Evolutionary conservation across 35 echinoderm and acorn worm species (phyloP), one percentile per base, ranked within the genome.

Genomic region (Ophioderma brevispina): DNA sequence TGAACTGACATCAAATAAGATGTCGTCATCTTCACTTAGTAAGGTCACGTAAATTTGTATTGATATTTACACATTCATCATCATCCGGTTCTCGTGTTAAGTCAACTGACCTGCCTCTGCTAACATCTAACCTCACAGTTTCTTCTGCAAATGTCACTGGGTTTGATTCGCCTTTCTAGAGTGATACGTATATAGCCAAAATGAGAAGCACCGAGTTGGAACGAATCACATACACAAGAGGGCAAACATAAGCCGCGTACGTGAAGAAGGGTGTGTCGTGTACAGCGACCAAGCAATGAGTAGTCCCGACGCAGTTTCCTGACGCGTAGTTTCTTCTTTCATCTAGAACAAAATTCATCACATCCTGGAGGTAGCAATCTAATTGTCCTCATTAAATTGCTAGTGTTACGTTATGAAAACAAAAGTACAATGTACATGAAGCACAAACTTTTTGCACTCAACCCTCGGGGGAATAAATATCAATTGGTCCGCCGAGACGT

Each of bases 361-460:
- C 89, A 91, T 17, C 80, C 81, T 14, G 40, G n/a, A 1, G 89
- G 89, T 39, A 84, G 64, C 3, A 91, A 2, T 33, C 35, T 32
- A 36, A 91, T 85, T 32, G 82, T 91, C 3, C 39, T 64, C 77
- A 49, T 75, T n/a, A 56, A 91, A 14, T 0, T 78, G 17, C 80
- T 59, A 32, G 52, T n/a, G 89, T 23, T 91, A 91, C 13, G 75
- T 84, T 5, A 91, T 37, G 37, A 91, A 91, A 91, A 33, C 21
- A 91, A 36, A 11, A 91, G 37, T 40, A 91, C 25, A 50, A 85
- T 35, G 76, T 78, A 84, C 17, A 82, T 84, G n/a, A 18, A 39
- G 11, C 82, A 85, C 32, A 35, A 85, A n/a, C 18, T 64, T 42
- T 55, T 78, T 91, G 0, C 41, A 77, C 1, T 76, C 63, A 0